Evolutionary conservation across 2,888 invertebrate genomes (phyloP), one percentile per base, ranked within the genome.

Genomic region (Drosophila acutilabella): DNA sequence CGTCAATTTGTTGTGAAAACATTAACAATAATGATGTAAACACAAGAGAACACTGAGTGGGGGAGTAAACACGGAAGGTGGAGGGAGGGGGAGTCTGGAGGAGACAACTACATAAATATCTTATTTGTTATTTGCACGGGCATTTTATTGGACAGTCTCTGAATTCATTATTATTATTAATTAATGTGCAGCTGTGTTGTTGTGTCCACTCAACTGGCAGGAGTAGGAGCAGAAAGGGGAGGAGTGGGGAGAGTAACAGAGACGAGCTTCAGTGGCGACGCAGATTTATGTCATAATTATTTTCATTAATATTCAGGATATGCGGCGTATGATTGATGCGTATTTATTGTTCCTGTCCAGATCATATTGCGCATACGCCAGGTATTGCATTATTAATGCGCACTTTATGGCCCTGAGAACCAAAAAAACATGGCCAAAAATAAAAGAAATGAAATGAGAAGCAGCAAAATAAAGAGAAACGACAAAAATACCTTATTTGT

Each of bases 261-360:
- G 30, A 30, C 30, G 30, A 36, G 36, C 36, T 36, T 36, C 36
- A 1, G 36, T 13, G 33, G 18, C 41, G 51, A 51, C 45, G 44
- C 38, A 77, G 81, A 78, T 82, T 81, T 78, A 73, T 75, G 67
- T 54, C 74, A 72, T 78, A 71, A 71, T 73, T 72, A 64, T 41
- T 30, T 56, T 57, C 66, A 81, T 82, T 78, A 75, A 78, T 80
- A 82, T 83, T 67, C 81, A 83, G 84, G 69, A 73, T 82, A 81
- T 64, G 64, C 42, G 71, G 59, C 71, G 69, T 71, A 81, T 84
- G 82, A 83, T 78, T 74, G 74, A 84, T 81, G 69, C 16, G 60
- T 20, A 58, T 50, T 53, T 41, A 26, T 40, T 53, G 36, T 13
- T 13, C 30, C 11, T 52, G 52, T 38, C 41, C 56, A 56, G 56